A percentile compares a stretch with the other conserved stretches of the same genome.
phyloP scores from a whole-genome alignment of 2,888 invertebrate genomes.

The Amphipyra berbera region DNA sequence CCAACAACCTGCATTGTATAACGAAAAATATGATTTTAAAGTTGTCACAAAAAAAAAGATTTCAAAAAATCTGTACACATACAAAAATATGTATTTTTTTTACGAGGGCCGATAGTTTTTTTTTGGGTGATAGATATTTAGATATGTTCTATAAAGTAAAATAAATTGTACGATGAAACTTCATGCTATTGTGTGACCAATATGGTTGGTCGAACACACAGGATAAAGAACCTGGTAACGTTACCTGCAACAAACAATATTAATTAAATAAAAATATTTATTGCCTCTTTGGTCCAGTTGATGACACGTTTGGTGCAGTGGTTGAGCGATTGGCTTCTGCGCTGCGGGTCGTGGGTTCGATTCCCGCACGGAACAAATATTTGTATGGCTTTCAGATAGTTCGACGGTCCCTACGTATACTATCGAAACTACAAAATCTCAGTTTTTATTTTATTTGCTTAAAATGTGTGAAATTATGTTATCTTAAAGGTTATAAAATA shows the following conservation, averaged over 20 bases:
- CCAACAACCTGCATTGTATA: constrained; percentile 64
- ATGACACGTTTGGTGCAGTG: too few relatives aligned
- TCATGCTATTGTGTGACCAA: constrained; percentile 72
- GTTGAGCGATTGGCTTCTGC: too few relatives aligned
- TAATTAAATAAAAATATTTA: too few relatives aligned
- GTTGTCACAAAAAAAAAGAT: constrained; percentile 60
- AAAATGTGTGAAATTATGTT: too few relatives aligned
- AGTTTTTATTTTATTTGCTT: too few relatives aligned
- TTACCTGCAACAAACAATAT: constrained; percentile 68
- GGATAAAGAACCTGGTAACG: constrained; percentile 72
- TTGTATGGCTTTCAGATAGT: too few relatives aligned
- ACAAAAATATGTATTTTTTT: constrained; percentile 64
- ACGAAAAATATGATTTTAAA: constrained; percentile 61
- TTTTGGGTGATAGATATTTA: constrained; percentile 42
- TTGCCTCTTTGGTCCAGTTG: too few relatives aligned
- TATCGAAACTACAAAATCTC: too few relatives aligned
- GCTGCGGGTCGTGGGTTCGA: too few relatives aligned
- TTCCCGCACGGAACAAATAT: too few relatives aligned
- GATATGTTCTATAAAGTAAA: constrained; percentile 63
- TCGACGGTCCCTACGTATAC: too few relatives aligned
- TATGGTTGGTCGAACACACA: constrained; percentile 60
- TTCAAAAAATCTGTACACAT: constrained; percentile 70
- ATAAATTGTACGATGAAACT: constrained; percentile 74
- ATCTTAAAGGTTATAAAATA: too few relatives aligned
- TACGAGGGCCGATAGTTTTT: constrained; percentile 21